Base-by-base conservation (phyloP, 2,797 vertebrate species). In the Acanthurus leucopareius region DNA sequence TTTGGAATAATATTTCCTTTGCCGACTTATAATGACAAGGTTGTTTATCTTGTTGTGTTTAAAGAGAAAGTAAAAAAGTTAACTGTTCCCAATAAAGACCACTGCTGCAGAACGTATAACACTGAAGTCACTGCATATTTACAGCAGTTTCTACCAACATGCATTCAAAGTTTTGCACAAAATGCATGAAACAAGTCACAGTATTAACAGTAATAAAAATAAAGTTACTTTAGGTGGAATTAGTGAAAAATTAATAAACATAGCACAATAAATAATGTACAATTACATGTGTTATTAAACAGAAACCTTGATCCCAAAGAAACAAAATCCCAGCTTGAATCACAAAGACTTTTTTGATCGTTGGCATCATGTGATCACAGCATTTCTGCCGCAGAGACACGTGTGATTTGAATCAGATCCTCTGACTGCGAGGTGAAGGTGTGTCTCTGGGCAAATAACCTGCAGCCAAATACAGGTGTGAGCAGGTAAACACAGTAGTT, bases 331-430 rank as follows among this genome's bases (percentile, higher is more conserved):
- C 32, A 69, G 69, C n/a, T 79, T 58, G 62, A 77, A 76, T 48
- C 25, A 48, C 48, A 72, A 73, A 60, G 4, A 84, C 51, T 73
- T 77, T 84, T 86, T 86, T 83, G 77, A 90, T 91, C 92, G 87
- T 38, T 81, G 82, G 83, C 82, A 63, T 81, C 11, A n/a, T 61
- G 10, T 20, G 72, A 11, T 73, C 60, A 2, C 44, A 74, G 40
- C 14, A 13, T 75, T 80, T 68, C 59, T 42, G 19, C 42, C 19
- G 28, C 52, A 32, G 59, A 49, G 48, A 4, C 1, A 13, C 1
- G 1, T 10, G 5, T 22, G 35, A 69, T 73, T 56, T 38, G 22
- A 79, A 38, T 75, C 54, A n/a, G n/a, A 49, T 19, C 11, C 48
- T 17, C 17, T 44, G 48, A 53, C 4, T 67, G 4, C 71, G 25